Evolutionary conservation across 2,888 invertebrate genomes (phyloP), one percentile per base, ranked within the genome.

Genomic region (Aphidius colemani): DNA sequence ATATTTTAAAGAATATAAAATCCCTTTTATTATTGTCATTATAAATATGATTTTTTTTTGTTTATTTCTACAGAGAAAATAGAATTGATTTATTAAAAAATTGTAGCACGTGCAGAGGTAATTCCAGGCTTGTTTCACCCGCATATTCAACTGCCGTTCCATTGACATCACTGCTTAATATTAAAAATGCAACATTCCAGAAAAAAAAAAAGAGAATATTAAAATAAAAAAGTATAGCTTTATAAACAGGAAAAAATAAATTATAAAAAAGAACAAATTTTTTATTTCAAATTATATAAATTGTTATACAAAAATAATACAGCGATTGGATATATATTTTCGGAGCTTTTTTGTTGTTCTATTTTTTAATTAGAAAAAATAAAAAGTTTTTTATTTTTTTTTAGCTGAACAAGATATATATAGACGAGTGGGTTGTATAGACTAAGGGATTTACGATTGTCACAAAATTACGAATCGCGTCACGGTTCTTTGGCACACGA

Each of bases 381-480:
- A 30, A 30, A 18, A 30, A 30, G 30, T 30, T 30, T 30, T 5
- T 51, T 60, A n/a, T 60, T 51, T 51, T 44, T 51, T 53, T 18
- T n/a, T 6, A 30, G 9, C 30, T 39, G 10, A 11, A 45, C 7
- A 30, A 45, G 6, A 48, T 13, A 48, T 13, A 48, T 5, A 48
- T 13, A 13, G 7, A 7, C 5, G 13, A 11, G 10, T 11, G 39
- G 51, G 40, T 43, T 10, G 11, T 41, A 8, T 41, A 55, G 55
- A 30, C 30, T 43, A 43, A 44, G n/a, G 49, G 63, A 57, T 53
- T 50, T 62, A 55, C 59, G 59, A 59, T 59, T 62, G 59, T 65
- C 63, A 65, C 65, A 61, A 65, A 61, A 65, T 64, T 66, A 64
- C 59, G 60, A 60, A 56, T 48, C 48, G 57, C 62, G 66, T 68